Evolutionary conservation across 1,140 invertebrate genomes (phyloP), one percentile per base, ranked within the genome.

Genomic region (Asbolus verrucosus): DNA sequence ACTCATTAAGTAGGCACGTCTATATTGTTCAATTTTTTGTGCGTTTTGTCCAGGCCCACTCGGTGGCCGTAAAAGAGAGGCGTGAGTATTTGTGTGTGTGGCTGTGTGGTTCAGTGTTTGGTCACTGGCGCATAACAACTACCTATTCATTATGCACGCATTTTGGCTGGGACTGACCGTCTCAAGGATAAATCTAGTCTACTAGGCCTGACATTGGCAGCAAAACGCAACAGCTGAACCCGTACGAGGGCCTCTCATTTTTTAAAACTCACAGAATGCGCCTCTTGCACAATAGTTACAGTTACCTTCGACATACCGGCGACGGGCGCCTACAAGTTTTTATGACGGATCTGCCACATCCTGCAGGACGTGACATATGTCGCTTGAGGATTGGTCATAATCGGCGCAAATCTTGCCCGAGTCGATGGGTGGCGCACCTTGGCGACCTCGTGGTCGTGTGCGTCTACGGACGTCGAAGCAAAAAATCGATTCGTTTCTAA

Each of bases 81-180:
- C 24, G n/a, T n/a, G n/a, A n/a, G n/a, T n/a, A n/a, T n/a, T 54
- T 63, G 46, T 27, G 68, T 39, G n/a, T n/a, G n/a, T n/a, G 30
- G 27, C 24, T 70, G 65, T 73, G 41, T 31, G 46, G 65, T 61
- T 36, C 67, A 62, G 70, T 77, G 71, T 76, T 78, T 77, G 75
- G 72, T 76, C 77, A 78, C 70, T 76, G 74, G 77, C 75, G 77
- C 77, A 78, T 77, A 78, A 76, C 76, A 77, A 78, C 72, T 71
- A 73, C 73, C 61, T 63, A 63, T 43, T 78, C 73, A 78, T 78
- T 78, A 78, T 78, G 74, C 74, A 78, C 77, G 77, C 77, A 78
- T 78, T 78, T 78, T 38, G 76, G 73, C 72, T 73, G 75, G 69
- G 70, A 73, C 72, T 75, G 72, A 75, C 74, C 74, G 77, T 78